Percentiles rank a stretch among this genome's conserved stretches.
phyloP scores from a whole-genome alignment of 2,888 invertebrate species.

The Tuta absoluta region DNA sequence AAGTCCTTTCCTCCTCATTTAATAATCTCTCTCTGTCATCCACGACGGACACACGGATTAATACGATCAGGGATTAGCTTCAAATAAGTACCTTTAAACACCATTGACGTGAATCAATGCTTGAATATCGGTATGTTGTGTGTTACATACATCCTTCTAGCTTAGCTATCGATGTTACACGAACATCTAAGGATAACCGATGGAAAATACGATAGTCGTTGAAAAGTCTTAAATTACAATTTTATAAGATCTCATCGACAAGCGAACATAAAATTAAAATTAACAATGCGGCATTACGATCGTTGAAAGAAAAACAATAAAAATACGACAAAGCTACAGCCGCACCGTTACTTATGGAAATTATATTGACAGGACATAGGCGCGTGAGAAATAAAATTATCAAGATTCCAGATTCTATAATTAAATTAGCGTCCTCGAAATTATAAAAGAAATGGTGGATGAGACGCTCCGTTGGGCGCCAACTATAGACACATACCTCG shows the following conservation, averaged over 20 bases:
- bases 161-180: background rate
- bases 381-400: slow-evolving; percentile 56
- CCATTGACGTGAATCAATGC: background rate
- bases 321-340: slow-evolving; percentile 24
- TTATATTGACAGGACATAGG: slow-evolving; percentile 70
- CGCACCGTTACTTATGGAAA: slow-evolving; percentile 63
- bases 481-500: slow-evolving; percentile 70
- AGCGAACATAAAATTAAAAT: slow-evolving; percentile 13
- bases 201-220: background rate
- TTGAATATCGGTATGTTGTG: background rate
- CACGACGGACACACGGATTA: slow-evolving; percentile 58
- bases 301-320: slow-evolving; percentile 19
- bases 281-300: background rate
- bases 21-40: slow-evolving; percentile 51
- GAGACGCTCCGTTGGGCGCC: slow-evolving; percentile 73
- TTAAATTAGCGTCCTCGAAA: slow-evolving; percentile 77
- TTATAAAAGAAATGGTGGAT: slow-evolving; percentile 59
- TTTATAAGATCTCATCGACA: slow-evolving; percentile 12
- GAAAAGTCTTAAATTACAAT: background rate
- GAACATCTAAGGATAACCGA: background rate
- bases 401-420: slow-evolving; percentile 67
- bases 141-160: background rate
- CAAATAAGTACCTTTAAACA: background rate
- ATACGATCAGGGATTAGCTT: slow-evolving; percentile 26
- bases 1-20: slow-evolving; percentile 60